phyloP scores from a whole-genome alignment of 2,797 vertebrate species.

The Sylvilagus floridanus region DNA sequence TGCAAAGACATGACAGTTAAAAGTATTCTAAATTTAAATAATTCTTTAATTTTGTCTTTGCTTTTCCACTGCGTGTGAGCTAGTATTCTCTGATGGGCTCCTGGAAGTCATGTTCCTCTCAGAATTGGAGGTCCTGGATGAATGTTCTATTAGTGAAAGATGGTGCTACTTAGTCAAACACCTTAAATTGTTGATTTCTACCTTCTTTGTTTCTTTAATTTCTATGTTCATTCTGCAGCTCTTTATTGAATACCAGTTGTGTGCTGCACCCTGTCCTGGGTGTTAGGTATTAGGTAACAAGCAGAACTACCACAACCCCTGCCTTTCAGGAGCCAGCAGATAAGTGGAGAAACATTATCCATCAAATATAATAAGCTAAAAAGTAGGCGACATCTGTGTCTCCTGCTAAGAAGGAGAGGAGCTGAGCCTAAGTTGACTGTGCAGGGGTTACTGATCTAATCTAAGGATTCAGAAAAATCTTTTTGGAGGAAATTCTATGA shows the following conservation, averaged over 20 bases:
- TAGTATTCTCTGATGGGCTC: not conserved
- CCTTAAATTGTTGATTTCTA: not conserved
- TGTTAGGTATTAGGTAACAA: not conserved
- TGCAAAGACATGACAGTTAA: not conserved
- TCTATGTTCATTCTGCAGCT: not conserved
- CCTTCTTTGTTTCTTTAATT: not conserved
- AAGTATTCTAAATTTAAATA: constrained; percentile 57
- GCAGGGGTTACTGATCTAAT: not conserved
- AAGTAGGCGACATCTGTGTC: not conserved
- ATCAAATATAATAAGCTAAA: not conserved
- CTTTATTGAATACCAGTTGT: not conserved
- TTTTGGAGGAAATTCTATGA: not conserved
- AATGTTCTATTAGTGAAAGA: constrained; percentile 22
- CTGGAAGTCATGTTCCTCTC: not conserved
- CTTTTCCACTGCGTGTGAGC: not conserved
- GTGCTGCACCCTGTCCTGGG: not conserved
- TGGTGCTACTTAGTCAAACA: not conserved
- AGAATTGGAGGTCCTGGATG: not conserved
- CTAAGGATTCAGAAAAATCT: not conserved
- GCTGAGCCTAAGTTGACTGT: not conserved
- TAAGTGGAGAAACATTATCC: not conserved
- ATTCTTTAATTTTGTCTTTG: constrained; percentile 23
- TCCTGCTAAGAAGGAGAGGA: not conserved
- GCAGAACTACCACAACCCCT: not conserved
- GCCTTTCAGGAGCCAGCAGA: not conserved